Conservation (phyloP, 2,113 vertebrate species). For the Etheostoma cragini region DNA sequence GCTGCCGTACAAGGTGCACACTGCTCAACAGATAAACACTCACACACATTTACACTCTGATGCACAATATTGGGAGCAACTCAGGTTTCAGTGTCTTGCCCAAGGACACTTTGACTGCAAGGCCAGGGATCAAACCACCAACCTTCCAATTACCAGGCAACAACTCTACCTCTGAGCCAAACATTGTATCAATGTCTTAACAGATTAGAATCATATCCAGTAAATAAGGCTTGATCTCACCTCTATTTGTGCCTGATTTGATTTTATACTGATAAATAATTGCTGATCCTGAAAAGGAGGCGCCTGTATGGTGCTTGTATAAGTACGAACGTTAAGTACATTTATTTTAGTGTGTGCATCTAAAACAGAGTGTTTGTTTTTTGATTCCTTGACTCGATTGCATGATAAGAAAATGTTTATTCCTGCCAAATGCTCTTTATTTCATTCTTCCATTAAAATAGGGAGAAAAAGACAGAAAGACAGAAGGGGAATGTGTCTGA, state of each 20-base stretch:
- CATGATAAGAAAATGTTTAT: conserved; percentile 67
- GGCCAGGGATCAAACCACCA: too few relatives aligned
- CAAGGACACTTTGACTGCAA: too few relatives aligned
- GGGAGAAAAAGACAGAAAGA: conserved; percentile 43
- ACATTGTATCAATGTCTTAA: background rate
- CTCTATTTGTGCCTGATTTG: conserved; percentile 6
- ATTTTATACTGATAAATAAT: conserved; percentile 26
- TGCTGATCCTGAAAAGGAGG: conserved; percentile 8
- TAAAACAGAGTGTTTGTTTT: conserved; percentile 56
- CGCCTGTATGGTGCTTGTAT: conserved; percentile 3
- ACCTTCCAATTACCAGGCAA: too few relatives aligned
- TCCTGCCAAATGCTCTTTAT: conserved; percentile 56
- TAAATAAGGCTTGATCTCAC: background rate
- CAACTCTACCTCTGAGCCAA: background rate
- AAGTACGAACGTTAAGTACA: conserved; percentile 10
- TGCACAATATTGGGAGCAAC: too few relatives aligned
- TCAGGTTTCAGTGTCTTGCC: too few relatives aligned
- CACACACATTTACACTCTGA: too few relatives aligned
- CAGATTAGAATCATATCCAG: background rate
- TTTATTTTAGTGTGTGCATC: conserved; percentile 26
- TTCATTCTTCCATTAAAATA: conserved; percentile 56
- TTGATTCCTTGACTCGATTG: conserved; percentile 39
- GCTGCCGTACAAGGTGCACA: too few relatives aligned
- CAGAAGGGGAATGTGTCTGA: conserved; percentile 69
- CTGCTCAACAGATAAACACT: too few relatives aligned